A percentile compares a stretch with the other conserved stretches of the same genome.
These are phyloP conservation scores for Phoxinus dragarum DNA, from an alignment of 2,797 vertebrate species.

Conservation along the genomic window DNA sequence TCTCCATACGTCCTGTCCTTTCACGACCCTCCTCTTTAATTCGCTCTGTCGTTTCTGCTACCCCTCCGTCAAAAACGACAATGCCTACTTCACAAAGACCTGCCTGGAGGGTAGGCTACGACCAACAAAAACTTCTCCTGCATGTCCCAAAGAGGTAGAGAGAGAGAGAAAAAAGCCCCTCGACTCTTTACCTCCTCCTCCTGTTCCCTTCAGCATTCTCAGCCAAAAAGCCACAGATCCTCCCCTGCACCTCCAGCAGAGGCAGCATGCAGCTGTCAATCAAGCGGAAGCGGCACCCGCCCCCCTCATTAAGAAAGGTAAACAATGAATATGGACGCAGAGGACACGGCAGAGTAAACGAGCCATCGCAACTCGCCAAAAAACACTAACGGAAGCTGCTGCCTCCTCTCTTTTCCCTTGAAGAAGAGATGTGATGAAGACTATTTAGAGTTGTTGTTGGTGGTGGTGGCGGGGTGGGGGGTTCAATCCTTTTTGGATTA, in stretches of 20 bases:
- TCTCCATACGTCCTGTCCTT: slow-evolving; percentile 50
- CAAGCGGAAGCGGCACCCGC: slow-evolving; percentile 87
- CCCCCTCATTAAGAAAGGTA: slow-evolving; percentile 99
- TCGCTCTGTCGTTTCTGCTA: slow-evolving; percentile 47
- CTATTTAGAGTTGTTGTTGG: slow-evolving; percentile 7
- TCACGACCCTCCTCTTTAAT: slow-evolving; percentile 35
- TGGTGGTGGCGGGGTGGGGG: slow-evolving; percentile 50
- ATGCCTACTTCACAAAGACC: slow-evolving; percentile 61
- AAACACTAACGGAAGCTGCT: slow-evolving; percentile 64
- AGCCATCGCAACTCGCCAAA: slow-evolving; percentile 70
- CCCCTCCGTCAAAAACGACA: slow-evolving; percentile 64
- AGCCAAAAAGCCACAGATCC: slow-evolving; percentile 83
- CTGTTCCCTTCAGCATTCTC: slow-evolving; percentile 43
- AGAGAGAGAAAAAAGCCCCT: slow-evolving; percentile 44
- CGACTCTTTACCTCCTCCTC: slow-evolving; percentile 54
- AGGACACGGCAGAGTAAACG: slow-evolving; percentile 90
- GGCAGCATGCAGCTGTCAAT: slow-evolving; percentile 89
- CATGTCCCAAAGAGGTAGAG: slow-evolving; percentile 54
- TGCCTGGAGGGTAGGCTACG: slow-evolving; percentile 58
- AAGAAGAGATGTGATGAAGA: slow-evolving; percentile 62
- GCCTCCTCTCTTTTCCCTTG: slow-evolving; percentile 26
- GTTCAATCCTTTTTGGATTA: slow-evolving; percentile 80
- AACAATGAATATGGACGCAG: slow-evolving; percentile 95
- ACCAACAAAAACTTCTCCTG: slow-evolving; percentile 58
- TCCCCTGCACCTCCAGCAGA: slow-evolving; percentile 67